These are phyloP conservation scores for Agrotis segetum DNA, from an alignment of 2,888 invertebrate genomes.

Conservation along the genomic window DNA sequence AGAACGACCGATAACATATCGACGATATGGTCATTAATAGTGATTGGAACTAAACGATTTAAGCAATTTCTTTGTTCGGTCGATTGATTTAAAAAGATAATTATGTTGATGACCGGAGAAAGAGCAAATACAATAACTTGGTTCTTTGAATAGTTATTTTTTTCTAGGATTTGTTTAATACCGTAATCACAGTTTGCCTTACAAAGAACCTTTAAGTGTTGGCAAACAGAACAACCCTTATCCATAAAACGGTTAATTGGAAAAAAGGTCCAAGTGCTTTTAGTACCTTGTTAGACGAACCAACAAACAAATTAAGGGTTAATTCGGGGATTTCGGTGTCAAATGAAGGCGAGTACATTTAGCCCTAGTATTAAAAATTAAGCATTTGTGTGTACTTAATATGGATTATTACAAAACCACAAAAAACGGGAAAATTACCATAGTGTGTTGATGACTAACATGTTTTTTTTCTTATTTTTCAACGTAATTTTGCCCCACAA, in stretches of 20 bases:
- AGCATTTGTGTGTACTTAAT: neutral
- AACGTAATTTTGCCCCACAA: too few species aligned
- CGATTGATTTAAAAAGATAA: conserved; percentile 18
- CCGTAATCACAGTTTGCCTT: conserved; percentile 27
- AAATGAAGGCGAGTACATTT: neutral
- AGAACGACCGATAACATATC: conserved; percentile 23
- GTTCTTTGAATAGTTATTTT: conserved; percentile 9
- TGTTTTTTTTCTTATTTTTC: too few species aligned
- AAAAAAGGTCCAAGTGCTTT: conserved; percentile 16
- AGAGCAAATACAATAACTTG: conserved; percentile 3
- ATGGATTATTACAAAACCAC: neutral
- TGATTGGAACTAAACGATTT: conserved; percentile 29
- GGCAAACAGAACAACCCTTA: conserved; percentile 40
- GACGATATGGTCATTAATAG: neutral
- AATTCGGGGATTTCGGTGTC: too few species aligned
- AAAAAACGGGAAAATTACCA: neutral
- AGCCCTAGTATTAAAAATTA: neutral
- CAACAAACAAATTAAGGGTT: neutral
- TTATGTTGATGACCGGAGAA: conserved; percentile 6
- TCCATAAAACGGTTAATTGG: conserved; percentile 51
- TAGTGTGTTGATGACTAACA: neutral
- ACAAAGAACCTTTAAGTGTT: conserved; percentile 31
- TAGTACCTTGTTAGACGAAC: neutral
- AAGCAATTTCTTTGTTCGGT: conserved; percentile 8
- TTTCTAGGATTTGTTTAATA: conserved; percentile 26